Percentiles rank a stretch among this genome's conserved stretches.
phyloP scores from a whole-genome alignment of 1,140 invertebrate species.

The Bombus difficillimus region DNA sequence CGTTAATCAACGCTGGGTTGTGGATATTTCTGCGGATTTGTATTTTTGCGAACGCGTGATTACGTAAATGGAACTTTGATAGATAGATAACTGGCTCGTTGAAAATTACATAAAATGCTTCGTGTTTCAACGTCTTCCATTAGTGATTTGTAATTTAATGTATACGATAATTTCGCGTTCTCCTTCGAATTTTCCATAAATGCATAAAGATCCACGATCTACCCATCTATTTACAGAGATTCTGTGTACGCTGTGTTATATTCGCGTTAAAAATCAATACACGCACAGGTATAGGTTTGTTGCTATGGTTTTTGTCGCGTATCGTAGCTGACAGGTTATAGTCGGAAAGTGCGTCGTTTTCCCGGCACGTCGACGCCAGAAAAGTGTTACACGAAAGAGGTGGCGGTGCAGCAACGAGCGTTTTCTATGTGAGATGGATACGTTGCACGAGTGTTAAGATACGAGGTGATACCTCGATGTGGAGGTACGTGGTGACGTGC shows the following conservation, averaged over 20 bases:
- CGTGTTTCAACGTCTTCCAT: neutral
- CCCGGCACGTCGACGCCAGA: constrained; percentile 25
- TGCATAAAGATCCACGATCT: neutral
- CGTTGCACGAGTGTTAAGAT: neutral
- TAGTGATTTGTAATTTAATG: no score
- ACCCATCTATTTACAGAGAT: neutral
- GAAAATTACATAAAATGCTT: no score
- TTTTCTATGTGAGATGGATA: neutral
- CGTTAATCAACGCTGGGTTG: neutral
- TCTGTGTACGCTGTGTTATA: neutral
- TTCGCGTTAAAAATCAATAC: neutral
- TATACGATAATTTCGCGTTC: no score
- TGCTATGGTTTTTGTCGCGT: neutral
- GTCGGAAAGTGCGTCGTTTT: neutral
- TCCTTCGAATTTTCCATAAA: neutral
- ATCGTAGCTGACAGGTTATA: neutral
- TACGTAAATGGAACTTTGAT: no score
- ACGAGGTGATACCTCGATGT: neutral
- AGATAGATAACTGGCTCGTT: rapidly evolving
- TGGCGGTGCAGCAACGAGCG: constrained; percentile 40
- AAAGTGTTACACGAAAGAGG: constrained; percentile 43
- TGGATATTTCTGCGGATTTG: neutral
- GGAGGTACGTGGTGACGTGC: neutral
- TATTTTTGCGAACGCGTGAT: neutral
- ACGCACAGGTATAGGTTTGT: no score